Evolutionary conservation across 92 coral and sea anemone genomes (phyloP).

Genomic region (Paragorgia papillata): DNA sequence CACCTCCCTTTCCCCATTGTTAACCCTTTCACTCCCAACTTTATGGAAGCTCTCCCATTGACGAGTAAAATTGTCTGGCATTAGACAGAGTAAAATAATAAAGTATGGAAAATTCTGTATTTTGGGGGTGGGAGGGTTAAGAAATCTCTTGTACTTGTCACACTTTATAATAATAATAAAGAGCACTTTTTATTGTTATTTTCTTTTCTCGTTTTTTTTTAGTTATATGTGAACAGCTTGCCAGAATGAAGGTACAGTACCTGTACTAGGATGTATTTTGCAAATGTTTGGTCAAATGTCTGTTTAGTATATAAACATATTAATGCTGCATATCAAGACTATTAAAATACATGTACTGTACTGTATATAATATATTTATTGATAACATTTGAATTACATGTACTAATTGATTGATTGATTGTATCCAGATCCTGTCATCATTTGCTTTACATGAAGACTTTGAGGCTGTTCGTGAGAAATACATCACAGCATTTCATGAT

Average conservation of each 20-base stretch:
- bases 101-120: too few relatives aligned
- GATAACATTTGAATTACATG: too few relatives aligned
- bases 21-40: too few relatives aligned
- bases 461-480: slow-evolving; percentile 85
- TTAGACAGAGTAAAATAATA: too few relatives aligned
- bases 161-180: not conserved
- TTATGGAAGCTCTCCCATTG: too few relatives aligned
- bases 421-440: slow-evolving; percentile 80
- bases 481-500: slow-evolving; percentile 83
- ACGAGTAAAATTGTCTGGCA: too few relatives aligned
- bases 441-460: slow-evolving; percentile 95
- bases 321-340: not conserved
- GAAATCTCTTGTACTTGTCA: not conserved
- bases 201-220: not conserved
- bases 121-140: not conserved
- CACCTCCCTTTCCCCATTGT: too few relatives aligned
- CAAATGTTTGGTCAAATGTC: not conserved
- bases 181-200: not conserved
- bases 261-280: too few relatives aligned
- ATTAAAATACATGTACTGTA: too few relatives aligned
- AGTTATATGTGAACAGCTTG: slow-evolving; percentile 95
- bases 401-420: too few relatives aligned
- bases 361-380: too few relatives aligned
- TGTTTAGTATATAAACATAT: not conserved
- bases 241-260: slow-evolving; percentile 94